Evolutionary conservation across 1,140 invertebrate species (phyloP), one percentile per base, ranked within the genome.

Genomic region (Cotesia vestalis): DNA sequence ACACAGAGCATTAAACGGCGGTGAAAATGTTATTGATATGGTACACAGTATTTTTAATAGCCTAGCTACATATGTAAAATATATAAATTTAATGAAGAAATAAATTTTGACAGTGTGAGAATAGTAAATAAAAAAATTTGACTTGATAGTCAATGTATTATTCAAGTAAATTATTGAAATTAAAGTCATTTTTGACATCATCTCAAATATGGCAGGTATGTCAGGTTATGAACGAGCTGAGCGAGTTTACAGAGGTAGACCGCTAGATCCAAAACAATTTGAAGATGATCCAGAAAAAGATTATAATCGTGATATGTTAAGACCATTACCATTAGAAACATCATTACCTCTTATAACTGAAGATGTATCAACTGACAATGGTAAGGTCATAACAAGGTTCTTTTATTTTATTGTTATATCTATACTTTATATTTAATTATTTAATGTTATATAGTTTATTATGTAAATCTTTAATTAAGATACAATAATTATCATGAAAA

Each of bases 171-270:
- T 46, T 46, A 46, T 46, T 46, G 2, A 46, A 46, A 46, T 46
- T 11, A 6, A 46, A 46, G 40, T 46, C 40, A 46, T 9, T 46
- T 55, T 55, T 55, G 14, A 14, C 53, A 63, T 12, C 4, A 27
- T 51, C 6, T 34, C 4, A 2, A 64, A 38, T 8, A 72, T 72
- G 71, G 71, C 71, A 61, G 64, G 64, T 38, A 61, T 67, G 40
- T 51, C 71, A 67, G 71, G 64, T 62, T 72, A 72, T 66, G 71
- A 72, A 36, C 63, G 14, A 12, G 64, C 67, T 66, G 71, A 72
- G 17, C 63, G 14, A 12, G 71, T 72, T 5, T 72, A 72, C 52
- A 55, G 71, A 52, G 71, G 71, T 12, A 64, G 57, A 62, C 64
- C 64, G 17, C 14, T 61, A 17, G 34, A 66, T 67, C 36, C 38